Percentiles rank a stretch among this genome's conserved stretches.
phyloP scores from a whole-genome alignment of 2,113 vertebrate genomes.

The Tragelaphus buxtoni region DNA sequence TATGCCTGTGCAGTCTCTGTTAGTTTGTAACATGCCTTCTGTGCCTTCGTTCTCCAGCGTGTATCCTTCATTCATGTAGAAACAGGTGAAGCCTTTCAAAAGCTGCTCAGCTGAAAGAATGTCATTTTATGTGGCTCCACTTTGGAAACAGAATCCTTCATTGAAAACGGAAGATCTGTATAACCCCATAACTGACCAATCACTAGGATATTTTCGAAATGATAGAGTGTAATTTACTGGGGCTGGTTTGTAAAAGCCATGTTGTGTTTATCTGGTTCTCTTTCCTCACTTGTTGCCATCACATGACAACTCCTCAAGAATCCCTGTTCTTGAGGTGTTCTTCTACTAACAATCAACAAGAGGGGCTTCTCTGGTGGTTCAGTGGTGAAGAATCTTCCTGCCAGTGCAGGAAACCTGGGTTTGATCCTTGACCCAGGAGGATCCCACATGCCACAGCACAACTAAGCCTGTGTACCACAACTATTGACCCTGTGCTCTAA shows the following conservation, averaged over 20 bases:
- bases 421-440: background rate
- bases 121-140: background rate
- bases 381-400: background rate
- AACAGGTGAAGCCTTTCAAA: background rate
- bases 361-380: background rate
- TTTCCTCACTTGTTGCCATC: background rate
- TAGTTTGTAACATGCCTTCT: background rate
- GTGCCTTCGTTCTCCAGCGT: background rate
- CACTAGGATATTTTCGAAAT: background rate
- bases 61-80: background rate
- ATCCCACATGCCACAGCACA: background rate
- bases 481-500: background rate
- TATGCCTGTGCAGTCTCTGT: background rate
- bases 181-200: background rate
- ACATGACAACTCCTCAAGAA: background rate
- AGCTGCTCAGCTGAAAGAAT: background rate
- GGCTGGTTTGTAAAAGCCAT: background rate
- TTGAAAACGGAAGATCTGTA: background rate
- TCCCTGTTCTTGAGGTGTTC: background rate
- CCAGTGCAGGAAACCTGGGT: background rate
- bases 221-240: background rate
- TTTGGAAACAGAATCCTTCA: background rate
- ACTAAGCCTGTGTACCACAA: background rate
- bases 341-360: background rate
- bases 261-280: background rate